A percentile compares a stretch with the other conserved stretches of the same genome.
Evolutionary conservation across 2,113 vertebrate genomes (phyloP).

Genomic region (Nerophis ophidion): DNA sequence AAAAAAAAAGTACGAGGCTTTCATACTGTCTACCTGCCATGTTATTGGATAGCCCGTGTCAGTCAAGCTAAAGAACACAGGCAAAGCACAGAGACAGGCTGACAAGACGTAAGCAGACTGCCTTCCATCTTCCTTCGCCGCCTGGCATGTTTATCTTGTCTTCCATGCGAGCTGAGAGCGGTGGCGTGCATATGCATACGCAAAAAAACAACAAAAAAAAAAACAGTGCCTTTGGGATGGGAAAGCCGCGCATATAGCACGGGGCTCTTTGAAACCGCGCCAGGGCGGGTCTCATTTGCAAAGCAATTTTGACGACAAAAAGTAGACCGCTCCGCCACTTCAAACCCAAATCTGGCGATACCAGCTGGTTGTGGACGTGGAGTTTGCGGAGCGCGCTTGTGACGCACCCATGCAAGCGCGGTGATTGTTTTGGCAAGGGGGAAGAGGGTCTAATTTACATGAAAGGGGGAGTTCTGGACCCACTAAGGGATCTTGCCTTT

Average conservation of each 20-base stretch:
- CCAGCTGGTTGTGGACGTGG: constrained; percentile 34
- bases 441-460: constrained; percentile 55
- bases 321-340: constrained; percentile 59
- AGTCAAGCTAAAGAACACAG: constrained; percentile 58
- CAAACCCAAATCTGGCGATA: constrained; percentile 52
- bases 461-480: constrained; percentile 37
- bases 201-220: too few relatives aligned
- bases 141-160: constrained; percentile 64
- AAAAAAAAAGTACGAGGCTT: constrained; percentile 51
- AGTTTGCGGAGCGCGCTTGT: constrained; percentile 32
- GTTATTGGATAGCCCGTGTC: constrained; percentile 64
- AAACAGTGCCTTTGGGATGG: constrained; percentile 42
- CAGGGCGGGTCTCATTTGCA: constrained; percentile 63
- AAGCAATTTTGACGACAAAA: constrained; percentile 66
- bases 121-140: constrained; percentile 53
- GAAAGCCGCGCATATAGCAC: constrained; percentile 56
- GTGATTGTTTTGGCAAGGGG: constrained; percentile 63
- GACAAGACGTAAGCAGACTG: constrained; percentile 57
- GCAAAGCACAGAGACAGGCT: constrained; percentile 54
- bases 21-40: constrained; percentile 65
- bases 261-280: constrained; percentile 59
- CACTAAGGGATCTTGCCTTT: constrained; percentile 50
- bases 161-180: constrained; percentile 55
- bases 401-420: constrained; percentile 55
- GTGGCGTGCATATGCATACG: constrained; percentile 57